A percentile compares a stretch with the other conserved stretches of the same genome.
These are phyloP conservation scores for Myxocyprinus asiaticus DNA, from an alignment of 2,113 vertebrate genomes.

Conservation along the genomic window DNA sequence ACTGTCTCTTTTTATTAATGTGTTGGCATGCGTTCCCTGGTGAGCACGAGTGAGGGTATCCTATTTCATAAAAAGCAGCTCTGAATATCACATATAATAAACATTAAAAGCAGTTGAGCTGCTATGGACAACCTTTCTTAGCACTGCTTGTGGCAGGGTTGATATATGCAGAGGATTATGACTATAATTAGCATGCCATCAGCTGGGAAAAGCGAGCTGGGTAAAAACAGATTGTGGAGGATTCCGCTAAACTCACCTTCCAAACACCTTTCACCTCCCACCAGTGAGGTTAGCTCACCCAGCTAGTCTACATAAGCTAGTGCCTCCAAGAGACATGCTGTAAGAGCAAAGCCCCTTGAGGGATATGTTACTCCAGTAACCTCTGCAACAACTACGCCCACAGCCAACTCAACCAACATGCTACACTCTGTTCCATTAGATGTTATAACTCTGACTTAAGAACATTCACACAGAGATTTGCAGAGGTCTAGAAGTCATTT, in stretches of 20 bases:
- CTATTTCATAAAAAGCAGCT: constrained; percentile 35
- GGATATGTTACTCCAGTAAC: constrained; percentile 32
- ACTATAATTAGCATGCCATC: constrained; percentile 51
- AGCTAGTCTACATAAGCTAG: not conserved
- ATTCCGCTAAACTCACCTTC: constrained; percentile 23
- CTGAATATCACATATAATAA: constrained; percentile 8
- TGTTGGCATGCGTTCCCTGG: not conserved
- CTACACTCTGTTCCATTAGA: not conserved
- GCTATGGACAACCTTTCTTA: constrained; percentile 28
- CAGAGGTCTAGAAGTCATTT: not conserved
- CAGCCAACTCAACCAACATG: not conserved
- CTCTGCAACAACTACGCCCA: not conserved
- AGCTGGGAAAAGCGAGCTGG: constrained; percentile 37
- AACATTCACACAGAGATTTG: not conserved
- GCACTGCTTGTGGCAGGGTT: constrained; percentile 38
- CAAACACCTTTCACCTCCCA: constrained; percentile 6
- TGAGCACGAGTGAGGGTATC: not conserved
- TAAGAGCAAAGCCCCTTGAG: not conserved
- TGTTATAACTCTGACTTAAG: not conserved
- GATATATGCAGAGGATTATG: constrained; percentile 29
- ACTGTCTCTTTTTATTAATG: constrained; percentile 13
- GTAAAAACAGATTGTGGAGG: constrained; percentile 36
- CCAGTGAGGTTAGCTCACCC: not conserved
- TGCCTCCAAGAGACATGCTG: not conserved
- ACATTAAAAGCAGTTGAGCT: constrained; percentile 28